phyloP scores from a whole-genome alignment of 30 jellyfish, hydroid and myxozoan genomes.

The Chironex yamaguchii region DNA sequence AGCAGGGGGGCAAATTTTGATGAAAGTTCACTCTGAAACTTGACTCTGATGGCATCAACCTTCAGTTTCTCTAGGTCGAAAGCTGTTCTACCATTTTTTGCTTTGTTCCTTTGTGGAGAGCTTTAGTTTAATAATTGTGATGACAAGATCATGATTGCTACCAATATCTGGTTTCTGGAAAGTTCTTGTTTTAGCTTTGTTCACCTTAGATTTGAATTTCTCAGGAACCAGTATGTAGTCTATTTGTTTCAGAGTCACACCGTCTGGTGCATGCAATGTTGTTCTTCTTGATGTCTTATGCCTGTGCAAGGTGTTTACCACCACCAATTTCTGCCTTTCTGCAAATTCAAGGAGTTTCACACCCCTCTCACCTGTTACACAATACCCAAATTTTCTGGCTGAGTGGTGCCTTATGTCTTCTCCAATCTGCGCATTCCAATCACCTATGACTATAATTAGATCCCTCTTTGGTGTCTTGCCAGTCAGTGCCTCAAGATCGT shows the following conservation, averaged over 20 bases:
- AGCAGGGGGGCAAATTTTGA: slow-evolving; percentile 18
- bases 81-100: background rate
- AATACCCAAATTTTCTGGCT: slow-evolving; percentile 7
- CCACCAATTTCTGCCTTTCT: background rate
- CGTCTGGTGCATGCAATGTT: slow-evolving; percentile 54
- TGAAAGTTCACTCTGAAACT: slow-evolving; percentile 12
- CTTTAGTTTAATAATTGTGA: slow-evolving; percentile 30
- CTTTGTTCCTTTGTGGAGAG: slow-evolving; percentile 12
- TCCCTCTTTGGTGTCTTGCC: slow-evolving; percentile 39
- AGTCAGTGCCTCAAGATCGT: slow-evolving; percentile 43
- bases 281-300: slow-evolving; percentile 26
- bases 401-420: background rate
- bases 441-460: slow-evolving; percentile 12
- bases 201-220: slow-evolving; percentile 28
- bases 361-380: slow-evolving; percentile 14
- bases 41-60: background rate
- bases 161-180: slow-evolving; percentile 50
- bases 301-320: slow-evolving; percentile 8
- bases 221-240: slow-evolving; percentile 53
- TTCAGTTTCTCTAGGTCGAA: slow-evolving; percentile 53
- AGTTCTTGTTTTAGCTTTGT: slow-evolving; percentile 45
- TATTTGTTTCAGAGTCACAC: slow-evolving; percentile 19
- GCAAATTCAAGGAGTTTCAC: slow-evolving; percentile 18
- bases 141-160: slow-evolving; percentile 49
- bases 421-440: slow-evolving; percentile 24